phyloP scores from a whole-genome alignment of 2,113 vertebrate genomes.

The Leucopternis melanops region DNA sequence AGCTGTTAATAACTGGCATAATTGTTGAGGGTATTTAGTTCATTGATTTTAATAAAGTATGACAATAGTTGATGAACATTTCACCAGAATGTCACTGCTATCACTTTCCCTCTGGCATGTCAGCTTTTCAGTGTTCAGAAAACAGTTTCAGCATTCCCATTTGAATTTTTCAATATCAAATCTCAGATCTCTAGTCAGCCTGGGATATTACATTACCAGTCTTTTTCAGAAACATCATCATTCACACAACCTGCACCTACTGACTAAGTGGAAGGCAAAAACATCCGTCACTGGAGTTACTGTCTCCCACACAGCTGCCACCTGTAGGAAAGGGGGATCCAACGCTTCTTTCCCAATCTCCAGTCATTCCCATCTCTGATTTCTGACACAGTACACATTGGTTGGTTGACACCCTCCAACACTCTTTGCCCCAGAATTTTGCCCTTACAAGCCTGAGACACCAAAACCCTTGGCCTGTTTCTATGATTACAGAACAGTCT shows the following conservation, averaged over 20 bases:
- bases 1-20: neutral
- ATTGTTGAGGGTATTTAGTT: neutral
- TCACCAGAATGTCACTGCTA: neutral
- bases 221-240: constrained; percentile 18
- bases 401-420: neutral
- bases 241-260: neutral
- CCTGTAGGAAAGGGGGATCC: neutral
- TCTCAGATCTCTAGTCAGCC: neutral
- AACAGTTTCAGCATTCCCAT: neutral
- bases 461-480: neutral
- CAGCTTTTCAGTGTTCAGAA: neutral
- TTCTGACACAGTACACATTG: neutral
- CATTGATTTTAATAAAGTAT: neutral
- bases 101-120: constrained; percentile 5
- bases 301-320: neutral
- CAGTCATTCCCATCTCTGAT: neutral
- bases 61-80: neutral
- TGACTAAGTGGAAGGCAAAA: neutral
- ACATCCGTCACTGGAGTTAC: neutral
- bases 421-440: neutral
- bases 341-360: neutral
- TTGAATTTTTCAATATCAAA: neutral
- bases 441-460: neutral
- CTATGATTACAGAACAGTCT: neutral
- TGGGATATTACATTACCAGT: neutral